Conservation (phyloP, 2,797 vertebrate genomes). For the Furcifer pardalis region DNA sequence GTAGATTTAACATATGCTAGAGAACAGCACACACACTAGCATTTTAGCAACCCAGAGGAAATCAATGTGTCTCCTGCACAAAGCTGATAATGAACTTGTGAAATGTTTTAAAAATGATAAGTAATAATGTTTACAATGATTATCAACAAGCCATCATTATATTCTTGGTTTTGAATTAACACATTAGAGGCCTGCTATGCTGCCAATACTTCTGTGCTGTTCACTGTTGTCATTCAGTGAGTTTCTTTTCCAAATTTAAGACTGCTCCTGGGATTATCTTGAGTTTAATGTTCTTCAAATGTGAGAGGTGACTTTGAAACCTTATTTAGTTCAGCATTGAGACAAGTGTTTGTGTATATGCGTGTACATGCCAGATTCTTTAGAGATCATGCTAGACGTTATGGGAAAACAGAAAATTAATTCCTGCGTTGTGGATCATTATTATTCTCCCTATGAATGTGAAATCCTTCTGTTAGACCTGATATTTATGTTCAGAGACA, state of each 20-base stretch:
- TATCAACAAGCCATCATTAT: not conserved
- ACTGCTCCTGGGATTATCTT: not conserved
- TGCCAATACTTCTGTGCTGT: not conserved
- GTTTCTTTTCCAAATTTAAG: constrained; percentile 1
- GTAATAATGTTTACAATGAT: constrained; percentile 2
- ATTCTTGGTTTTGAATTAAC: not conserved
- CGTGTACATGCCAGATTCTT: not conserved
- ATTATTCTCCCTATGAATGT: not conserved
- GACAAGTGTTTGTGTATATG: not conserved
- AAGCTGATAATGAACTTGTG: not conserved
- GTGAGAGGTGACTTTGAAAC: not conserved
- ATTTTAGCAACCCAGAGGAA: not conserved
- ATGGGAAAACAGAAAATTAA: not conserved
- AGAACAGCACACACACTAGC: not conserved
- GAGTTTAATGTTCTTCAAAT: not conserved
- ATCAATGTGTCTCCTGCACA: not conserved
- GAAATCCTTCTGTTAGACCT: constrained; percentile 11
- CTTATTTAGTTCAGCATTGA: not conserved
- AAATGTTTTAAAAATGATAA: not conserved
- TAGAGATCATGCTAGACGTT: constrained; percentile 3
- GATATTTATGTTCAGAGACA: constrained; percentile 27
- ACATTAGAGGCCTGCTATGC: not conserved
- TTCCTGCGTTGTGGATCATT: constrained; percentile 1
- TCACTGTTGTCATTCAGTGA: not conserved
- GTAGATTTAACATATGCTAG: not conserved